Conservation (phyloP, 1,140 invertebrate species). For the Micrasema longulum region DNA sequence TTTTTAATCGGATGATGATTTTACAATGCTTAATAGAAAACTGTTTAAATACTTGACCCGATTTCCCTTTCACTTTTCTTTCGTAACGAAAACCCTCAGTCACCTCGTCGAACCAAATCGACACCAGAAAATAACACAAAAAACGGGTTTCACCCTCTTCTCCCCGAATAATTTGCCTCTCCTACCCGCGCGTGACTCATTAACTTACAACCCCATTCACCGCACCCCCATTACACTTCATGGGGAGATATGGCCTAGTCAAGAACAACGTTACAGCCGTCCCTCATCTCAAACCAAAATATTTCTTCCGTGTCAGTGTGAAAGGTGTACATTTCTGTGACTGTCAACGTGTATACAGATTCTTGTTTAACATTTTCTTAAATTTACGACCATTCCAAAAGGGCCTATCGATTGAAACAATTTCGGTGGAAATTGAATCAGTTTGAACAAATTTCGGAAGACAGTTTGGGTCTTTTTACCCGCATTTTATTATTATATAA, state of each 20-base stretch:
- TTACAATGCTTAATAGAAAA: too few species aligned
- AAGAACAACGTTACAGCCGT: slow-evolving; percentile 31
- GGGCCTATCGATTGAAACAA: slow-evolving; percentile 10
- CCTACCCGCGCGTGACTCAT: slow-evolving; percentile 53
- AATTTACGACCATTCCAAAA: slow-evolving; percentile 19
- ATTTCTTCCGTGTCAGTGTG: slow-evolving; percentile 22
- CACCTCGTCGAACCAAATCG: slow-evolving; percentile 52
- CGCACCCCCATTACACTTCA: slow-evolving; percentile 43
- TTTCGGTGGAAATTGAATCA: slow-evolving; percentile 27
- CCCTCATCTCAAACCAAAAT: slow-evolving; percentile 32
- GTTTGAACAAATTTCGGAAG: background rate
- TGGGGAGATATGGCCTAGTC: slow-evolving; percentile 30
- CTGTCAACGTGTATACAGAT: background rate
- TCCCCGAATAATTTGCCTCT: slow-evolving; percentile 45
- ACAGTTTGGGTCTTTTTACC: slow-evolving; percentile 11
- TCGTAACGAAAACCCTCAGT: slow-evolving; percentile 12
- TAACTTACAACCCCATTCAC: slow-evolving; percentile 54
- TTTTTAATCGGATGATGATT: too few species aligned
- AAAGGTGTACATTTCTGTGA: slow-evolving; percentile 24
- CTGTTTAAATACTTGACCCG: slow-evolving; percentile 10
- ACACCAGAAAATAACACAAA: slow-evolving; percentile 55
- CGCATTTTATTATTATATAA: background rate
- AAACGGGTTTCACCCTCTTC: slow-evolving; percentile 38
- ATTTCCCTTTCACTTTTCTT: slow-evolving; percentile 13
- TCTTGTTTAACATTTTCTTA: slow-evolving; percentile 5